phyloP scores from a whole-genome alignment of 2,113 vertebrate species.

The Zingel zingel region DNA sequence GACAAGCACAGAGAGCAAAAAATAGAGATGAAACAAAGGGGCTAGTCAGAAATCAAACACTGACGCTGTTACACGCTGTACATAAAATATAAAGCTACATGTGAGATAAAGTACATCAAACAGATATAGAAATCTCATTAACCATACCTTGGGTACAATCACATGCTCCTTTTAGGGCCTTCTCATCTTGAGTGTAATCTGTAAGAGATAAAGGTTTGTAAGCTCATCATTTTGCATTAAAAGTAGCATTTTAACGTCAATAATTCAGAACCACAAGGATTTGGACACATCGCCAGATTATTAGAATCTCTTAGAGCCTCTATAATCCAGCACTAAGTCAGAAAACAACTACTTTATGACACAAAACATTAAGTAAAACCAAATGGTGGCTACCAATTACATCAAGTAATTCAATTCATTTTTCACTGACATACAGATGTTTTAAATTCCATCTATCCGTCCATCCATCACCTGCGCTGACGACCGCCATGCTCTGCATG shows the following conservation, averaged over 20 bases:
- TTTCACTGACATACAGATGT: not conserved
- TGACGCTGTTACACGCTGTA: not conserved
- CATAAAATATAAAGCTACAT: not conserved
- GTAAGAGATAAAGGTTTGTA: constrained; percentile 44
- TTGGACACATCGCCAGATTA: not conserved
- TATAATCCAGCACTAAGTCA: not conserved
- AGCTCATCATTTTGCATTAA: not conserved
- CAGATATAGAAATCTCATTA: not conserved
- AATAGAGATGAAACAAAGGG: constrained; percentile 52
- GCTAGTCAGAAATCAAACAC: constrained; percentile 36
- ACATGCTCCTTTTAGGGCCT: constrained; percentile 92
- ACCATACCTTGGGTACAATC: constrained; percentile 93
- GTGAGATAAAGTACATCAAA: constrained; percentile 31
- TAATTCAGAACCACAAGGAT: not conserved
- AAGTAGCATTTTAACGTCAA: not conserved
- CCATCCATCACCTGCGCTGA: constrained; percentile 87
- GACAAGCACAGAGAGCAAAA: constrained; percentile 20
- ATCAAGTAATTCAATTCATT: not conserved
- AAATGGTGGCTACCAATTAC: no score
- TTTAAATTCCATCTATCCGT: not conserved
- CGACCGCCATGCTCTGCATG: constrained; percentile 80
- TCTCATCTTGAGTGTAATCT: constrained; percentile 98
- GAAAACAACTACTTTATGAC: not conserved
- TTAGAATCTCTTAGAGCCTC: not conserved
- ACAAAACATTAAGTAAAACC: not conserved